phyloP scores from a whole-genome alignment of 2,113 vertebrate genomes.

The Progne subis region DNA sequence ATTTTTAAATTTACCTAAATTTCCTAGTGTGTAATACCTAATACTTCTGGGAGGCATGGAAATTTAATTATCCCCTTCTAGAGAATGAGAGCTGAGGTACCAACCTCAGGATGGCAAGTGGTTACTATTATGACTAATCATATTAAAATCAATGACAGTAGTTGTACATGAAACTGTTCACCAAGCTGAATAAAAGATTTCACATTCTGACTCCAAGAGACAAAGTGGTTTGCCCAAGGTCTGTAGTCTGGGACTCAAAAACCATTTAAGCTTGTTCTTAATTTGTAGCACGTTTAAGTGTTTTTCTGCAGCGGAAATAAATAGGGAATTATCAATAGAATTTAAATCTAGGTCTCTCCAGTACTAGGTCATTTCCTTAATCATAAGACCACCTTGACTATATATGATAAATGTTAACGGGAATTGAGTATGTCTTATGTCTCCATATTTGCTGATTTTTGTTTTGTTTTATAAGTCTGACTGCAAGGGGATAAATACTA shows the following conservation, averaged over 20 bases:
- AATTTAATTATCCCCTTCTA: background rate
- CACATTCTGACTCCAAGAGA: background rate
- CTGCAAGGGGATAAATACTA: background rate
- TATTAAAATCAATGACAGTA: constrained; percentile 27
- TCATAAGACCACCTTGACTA: background rate
- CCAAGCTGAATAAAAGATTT: constrained; percentile 13
- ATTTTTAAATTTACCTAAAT: background rate
- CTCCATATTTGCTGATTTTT: background rate
- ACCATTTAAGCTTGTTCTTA: constrained; percentile 8
- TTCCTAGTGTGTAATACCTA: background rate
- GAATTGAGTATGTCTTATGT: background rate
- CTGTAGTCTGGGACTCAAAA: constrained; percentile 8
- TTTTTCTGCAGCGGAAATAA: constrained; percentile 35
- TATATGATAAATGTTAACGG: background rate
- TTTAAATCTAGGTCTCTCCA: background rate
- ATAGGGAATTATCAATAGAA: background rate
- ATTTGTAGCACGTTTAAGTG: constrained; percentile 35
- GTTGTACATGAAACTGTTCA: background rate
- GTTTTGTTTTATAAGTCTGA: background rate
- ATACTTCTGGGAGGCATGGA: background rate
- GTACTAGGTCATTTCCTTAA: constrained; percentile 1
- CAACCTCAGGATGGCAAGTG: background rate
- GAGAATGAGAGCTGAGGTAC: background rate
- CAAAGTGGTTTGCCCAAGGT: constrained; percentile 18
- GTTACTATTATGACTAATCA: background rate